These are phyloP conservation scores for Onchidella celtica DNA, from an alignment of 2,888 invertebrate species.

Conservation along the genomic window DNA sequence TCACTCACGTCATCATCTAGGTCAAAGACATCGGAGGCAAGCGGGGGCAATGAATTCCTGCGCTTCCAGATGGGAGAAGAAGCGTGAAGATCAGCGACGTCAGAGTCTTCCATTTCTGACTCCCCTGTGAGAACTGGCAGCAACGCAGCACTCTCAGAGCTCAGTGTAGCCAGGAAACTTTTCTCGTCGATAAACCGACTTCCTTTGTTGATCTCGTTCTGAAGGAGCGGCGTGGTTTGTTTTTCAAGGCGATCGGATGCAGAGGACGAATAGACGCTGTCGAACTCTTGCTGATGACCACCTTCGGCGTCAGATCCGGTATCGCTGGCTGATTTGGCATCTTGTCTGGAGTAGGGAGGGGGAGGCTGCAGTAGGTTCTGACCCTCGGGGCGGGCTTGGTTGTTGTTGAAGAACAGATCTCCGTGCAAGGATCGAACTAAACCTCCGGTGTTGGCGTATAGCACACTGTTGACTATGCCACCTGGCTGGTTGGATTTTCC, in stretches of 20 bases:
- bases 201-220: conserved; percentile 66
- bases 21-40: conserved; percentile 51
- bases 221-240: conserved; percentile 57
- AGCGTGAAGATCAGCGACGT: conserved; percentile 41
- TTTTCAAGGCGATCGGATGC: conserved; percentile 47
- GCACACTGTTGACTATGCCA: conserved; percentile 51
- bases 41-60: conserved; percentile 51
- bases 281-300: conserved; percentile 44
- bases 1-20: conserved; percentile 41
- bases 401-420: conserved; percentile 35
- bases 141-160: conserved; percentile 46
- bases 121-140: conserved; percentile 27
- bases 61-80: conserved; percentile 58
- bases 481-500: conserved; percentile 34
- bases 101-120: conserved; percentile 73
- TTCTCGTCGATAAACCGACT: conserved; percentile 77
- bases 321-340: conserved; percentile 39
- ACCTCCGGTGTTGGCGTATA: conserved; percentile 48
- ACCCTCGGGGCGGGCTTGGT: not conserved
- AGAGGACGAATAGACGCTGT: conserved; percentile 48
- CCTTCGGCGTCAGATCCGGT: conserved; percentile 46
- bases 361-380: conserved; percentile 47
- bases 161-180: conserved; percentile 72
- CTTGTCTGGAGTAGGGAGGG: conserved; percentile 31
- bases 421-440: conserved; percentile 49